Conservation (phyloP, 2,113 vertebrate species). For the Paramisgurnus dabryanus region DNA sequence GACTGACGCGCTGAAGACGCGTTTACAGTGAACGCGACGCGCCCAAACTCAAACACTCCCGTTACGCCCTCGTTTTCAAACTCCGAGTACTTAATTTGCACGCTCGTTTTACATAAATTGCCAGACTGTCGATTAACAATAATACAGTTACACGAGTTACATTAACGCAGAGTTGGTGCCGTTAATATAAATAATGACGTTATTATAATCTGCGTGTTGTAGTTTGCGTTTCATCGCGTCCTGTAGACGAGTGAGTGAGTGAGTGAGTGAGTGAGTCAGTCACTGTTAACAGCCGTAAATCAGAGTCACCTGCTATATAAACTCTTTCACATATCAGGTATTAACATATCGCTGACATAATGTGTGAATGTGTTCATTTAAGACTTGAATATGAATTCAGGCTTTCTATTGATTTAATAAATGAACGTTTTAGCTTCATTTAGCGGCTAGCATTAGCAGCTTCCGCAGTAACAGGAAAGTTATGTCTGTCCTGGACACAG, state of each 20-base stretch:
- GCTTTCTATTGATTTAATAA: not conserved
- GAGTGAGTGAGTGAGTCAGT: not conserved
- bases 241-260: not conserved
- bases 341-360: not conserved
- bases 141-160: no score
- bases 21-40: not conserved
- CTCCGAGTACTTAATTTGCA: no score
- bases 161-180: no score
- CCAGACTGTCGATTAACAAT: no score
- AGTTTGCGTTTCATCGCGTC: not conserved
- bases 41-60: not conserved
- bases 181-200: no score
- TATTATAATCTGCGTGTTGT: no score
- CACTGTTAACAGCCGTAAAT: not conserved
- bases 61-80: no score
- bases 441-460: constrained; percentile 15
- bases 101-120: no score
- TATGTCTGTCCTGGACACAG: not conserved
- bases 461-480: constrained; percentile 4
- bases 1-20: not conserved
- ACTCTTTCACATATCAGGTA: not conserved
- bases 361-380: not conserved
- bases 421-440: no score
- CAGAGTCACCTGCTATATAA: not conserved
- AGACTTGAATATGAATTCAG: not conserved